These are phyloP conservation scores for Petrolisthes manimaculis DNA, from an alignment of 2,888 invertebrate species.

Conservation along the genomic window DNA sequence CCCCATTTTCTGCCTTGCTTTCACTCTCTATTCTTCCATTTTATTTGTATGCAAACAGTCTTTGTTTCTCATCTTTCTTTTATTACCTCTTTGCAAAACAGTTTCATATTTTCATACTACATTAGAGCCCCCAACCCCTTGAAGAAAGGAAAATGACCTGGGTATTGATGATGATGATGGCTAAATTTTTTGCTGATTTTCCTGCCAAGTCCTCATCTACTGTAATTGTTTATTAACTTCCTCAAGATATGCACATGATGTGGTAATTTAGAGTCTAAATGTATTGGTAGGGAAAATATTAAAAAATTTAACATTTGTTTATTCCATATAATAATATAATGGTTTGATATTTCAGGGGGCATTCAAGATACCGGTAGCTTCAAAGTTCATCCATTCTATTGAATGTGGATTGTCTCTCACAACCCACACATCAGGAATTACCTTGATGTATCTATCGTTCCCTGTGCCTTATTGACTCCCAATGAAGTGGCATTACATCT, in stretches of 20 bases:
- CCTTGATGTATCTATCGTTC: constrained; percentile 26
- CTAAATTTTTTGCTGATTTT: background rate
- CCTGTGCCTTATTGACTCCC: constrained; percentile 39
- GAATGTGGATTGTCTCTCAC: background rate
- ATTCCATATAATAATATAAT: background rate
- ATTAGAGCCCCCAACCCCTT: no score
- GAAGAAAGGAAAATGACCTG: no score
- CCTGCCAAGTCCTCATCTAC: background rate
- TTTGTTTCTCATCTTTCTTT: no score
- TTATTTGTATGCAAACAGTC: no score
- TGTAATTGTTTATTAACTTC: no score
- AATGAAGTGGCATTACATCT: constrained; percentile 45
- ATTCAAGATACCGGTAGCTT: background rate
- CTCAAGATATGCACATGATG: no score
- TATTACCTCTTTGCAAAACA: no score
- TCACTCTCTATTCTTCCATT: background rate
- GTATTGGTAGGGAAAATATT: background rate
- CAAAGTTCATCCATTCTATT: background rate
- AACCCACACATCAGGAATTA: background rate
- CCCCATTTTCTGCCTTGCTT: background rate
- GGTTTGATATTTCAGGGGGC: background rate
- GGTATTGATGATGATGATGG: no score
- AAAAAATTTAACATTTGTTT: background rate
- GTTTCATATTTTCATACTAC: no score
- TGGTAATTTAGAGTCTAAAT: no score